Evolutionary conservation across 2,113 vertebrate species (phyloP).

Genomic region (Typhlomys cinereus): DNA sequence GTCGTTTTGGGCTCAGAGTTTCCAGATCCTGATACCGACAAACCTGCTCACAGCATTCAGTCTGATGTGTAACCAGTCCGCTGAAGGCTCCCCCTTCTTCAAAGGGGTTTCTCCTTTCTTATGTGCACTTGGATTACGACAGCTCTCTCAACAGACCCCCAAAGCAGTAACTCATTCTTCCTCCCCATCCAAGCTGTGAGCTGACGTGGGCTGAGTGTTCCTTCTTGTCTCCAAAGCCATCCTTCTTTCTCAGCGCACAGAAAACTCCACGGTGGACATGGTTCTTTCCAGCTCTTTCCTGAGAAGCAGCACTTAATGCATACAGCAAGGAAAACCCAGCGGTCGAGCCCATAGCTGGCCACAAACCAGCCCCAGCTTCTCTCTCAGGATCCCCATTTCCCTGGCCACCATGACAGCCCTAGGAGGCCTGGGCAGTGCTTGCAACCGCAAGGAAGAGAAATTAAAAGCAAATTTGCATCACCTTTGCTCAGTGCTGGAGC

Average conservation of each 20-base stretch:
- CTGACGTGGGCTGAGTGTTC: not conserved
- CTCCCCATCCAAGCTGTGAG: not conserved
- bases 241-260: not conserved
- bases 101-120: not conserved
- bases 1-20: not conserved
- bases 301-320: not conserved
- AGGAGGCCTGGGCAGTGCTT: not conserved
- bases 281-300: not conserved
- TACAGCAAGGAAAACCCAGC: not conserved
- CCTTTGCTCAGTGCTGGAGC: slow-evolving; percentile 56
- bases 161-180: no score
- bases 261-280: not conserved
- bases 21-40: not conserved
- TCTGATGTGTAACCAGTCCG: rapidly evolving
- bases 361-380: not conserved
- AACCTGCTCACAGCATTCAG: not conserved
- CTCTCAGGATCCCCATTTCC: not conserved
- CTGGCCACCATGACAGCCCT: not conserved
- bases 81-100: not conserved
- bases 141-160: not conserved
- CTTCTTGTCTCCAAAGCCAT: not conserved
- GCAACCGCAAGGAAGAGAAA: slow-evolving; percentile 49
- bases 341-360: not conserved
- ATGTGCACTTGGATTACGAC: not conserved
- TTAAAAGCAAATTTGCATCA: slow-evolving; percentile 76